Evolutionary conservation across 2,797 vertebrate genomes (phyloP), one percentile per base, ranked within the genome.

Genomic region (Adelosebastes latens): DNA sequence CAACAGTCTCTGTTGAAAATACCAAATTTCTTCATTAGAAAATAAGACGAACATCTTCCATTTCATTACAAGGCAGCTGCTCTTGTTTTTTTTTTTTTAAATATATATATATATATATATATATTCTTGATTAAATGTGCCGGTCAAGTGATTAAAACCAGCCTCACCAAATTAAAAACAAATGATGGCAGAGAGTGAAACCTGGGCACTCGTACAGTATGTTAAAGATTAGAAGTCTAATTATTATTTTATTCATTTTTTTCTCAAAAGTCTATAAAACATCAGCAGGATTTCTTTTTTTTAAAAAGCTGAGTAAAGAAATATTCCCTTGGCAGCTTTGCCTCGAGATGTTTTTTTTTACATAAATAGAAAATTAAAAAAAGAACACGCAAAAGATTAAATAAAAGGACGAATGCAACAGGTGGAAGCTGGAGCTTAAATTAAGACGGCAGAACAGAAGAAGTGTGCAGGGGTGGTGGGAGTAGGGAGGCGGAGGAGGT

Each of bases 311-410:
- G 66, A 81, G 86, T 86, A 85, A 91, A 89, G 88, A 94, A 88
- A 91, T 85, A 87, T 85, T 82, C 80, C 79, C 85, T 72, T n/a
- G 87, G 88, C 80, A 85, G 83, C 88, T 0, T 87, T 84, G 89
- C 89, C 85, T 86, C 9, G 49, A 85, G 87, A 90, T 9, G 3
- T 83, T 82, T 91, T 88, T 66, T 82, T 91, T 88, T 66, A 88
- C 81, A 93, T 94, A 96, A 94, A 93, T 94, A 93, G 36, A 92
- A 94, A 92, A 92, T 82, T 60, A 84, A 91, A 88, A 89, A 77
- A 61, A 83, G 84, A 86, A 82, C 79, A 88, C 62, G 34, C 76
- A 84, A 87, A 85, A 75, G 84, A 91, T 92, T 88, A 93, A 90
- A 92, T 92, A 88, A 90, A 65, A 20, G 1, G 84, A 92, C 71